Evolutionary conservation across 2,888 invertebrate species (phyloP).

Genomic region (Ethmia dodecea): DNA sequence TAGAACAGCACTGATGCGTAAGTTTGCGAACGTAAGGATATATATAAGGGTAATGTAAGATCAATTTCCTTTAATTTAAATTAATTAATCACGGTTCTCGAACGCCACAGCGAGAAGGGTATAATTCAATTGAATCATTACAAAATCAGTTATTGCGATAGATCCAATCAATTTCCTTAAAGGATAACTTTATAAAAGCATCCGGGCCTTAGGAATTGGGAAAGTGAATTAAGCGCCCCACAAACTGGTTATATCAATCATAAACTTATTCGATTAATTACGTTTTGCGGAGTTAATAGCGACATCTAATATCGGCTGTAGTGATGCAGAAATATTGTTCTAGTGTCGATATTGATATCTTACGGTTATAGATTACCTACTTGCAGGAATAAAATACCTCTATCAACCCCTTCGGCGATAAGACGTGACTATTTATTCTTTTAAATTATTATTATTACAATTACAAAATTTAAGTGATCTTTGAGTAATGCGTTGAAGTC

Average conservation of each 20-base stretch:
- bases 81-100: slow-evolving; percentile 40
- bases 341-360: no score
- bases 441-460: no score
- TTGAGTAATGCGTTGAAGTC: no score
- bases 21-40: no score
- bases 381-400: no score
- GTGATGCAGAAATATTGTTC: slow-evolving; percentile 38
- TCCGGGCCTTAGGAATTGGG: slow-evolving; percentile 59
- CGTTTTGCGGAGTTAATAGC: slow-evolving; percentile 78
- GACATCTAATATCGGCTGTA: slow-evolving; percentile 71
- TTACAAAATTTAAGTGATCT: no score
- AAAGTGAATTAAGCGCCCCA: slow-evolving; percentile 76
- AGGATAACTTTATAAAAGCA: slow-evolving; percentile 73
- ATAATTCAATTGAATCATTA: slow-evolving; percentile 53
- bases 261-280: slow-evolving; percentile 79
- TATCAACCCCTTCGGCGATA: no score
- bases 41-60: slow-evolving; percentile 27
- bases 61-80: slow-evolving; percentile 39
- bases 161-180: slow-evolving; percentile 68
- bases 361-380: no score
- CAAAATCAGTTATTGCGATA: slow-evolving; percentile 58
- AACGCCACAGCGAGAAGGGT: slow-evolving; percentile 24
- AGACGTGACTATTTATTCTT: no score
- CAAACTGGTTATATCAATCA: slow-evolving; percentile 78
- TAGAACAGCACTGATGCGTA: no score